Base-by-base conservation (phyloP, 2,797 vertebrate species). In the Sebastes goodei region DNA sequence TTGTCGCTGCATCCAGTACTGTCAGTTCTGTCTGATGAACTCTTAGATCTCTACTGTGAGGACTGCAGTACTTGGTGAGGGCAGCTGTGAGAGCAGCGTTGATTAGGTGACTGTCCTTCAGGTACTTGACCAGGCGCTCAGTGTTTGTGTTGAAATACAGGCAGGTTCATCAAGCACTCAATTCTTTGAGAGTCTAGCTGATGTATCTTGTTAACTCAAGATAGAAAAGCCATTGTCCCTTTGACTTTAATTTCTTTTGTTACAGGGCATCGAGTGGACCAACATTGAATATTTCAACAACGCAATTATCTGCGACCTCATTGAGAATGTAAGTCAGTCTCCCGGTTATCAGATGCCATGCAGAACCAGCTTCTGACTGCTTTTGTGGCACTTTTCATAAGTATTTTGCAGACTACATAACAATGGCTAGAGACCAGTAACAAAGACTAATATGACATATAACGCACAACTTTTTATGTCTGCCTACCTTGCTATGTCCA, bases 261-360 rank as follows among this genome's bases (percentile, higher is more conserved):
- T 91, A 11, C 74, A 99, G 98, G 98, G 95, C 78, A 99, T 99
- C 84, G 98, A 99, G 84, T 99, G 99, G 99, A 99, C 97, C 84
- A 98, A 99, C 86, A 98, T 99, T 9, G 98, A 99, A 64, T 99
- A 99, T 93, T 99, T 99, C 96, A 99, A 99, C 96, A 99, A 99
- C 65, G 97, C 98, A 27, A 85, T 98, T 74, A 99, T 99, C 93
- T 99, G 99, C 92, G 97, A 99, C 92, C 97, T 99, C 78, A 99
- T 99, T 92, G 99, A 99, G 95, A 99, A 99, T 82, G 99, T 99
- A 95, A 99, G 98, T 42, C 62, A 27, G 21, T 27, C 33, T 80
- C 52, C 2, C 23, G 23, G 23, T 23, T 23, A 23, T 23, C 23
- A 23, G 23, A 23, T 2, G 23, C 23, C 23, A 23, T 2, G 23